These are phyloP conservation scores for Anneissia japonica DNA, from an alignment of 35 echinoderm and acorn worm genomes.

Conservation along the genomic window DNA sequence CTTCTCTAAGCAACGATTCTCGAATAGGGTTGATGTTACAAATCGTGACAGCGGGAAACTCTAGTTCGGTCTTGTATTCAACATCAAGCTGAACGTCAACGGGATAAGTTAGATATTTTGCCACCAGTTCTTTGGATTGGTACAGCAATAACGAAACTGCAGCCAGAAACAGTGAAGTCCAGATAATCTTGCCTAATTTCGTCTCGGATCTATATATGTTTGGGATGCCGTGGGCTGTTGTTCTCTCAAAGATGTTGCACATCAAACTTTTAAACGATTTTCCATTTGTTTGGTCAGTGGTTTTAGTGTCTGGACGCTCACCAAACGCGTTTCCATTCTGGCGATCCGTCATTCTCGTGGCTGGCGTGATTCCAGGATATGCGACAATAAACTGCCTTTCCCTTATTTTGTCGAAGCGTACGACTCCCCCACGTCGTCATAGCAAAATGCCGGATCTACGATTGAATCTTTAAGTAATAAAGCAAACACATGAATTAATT, in stretches of 20 bases:
- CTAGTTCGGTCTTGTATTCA: neutral
- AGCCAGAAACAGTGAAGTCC: neutral
- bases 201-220: neutral
- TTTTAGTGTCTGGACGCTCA: neutral
- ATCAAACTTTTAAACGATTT: neutral
- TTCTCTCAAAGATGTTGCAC: neutral
- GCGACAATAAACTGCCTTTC: neutral
- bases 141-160: neutral
- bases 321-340: neutral
- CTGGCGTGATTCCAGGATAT: neutral
- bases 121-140: neutral
- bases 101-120: neutral
- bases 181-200: neutral
- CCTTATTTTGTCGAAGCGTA: neutral
- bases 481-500: neutral
- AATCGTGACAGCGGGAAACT: conserved; percentile 1
- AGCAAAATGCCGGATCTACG: neutral
- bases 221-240: neutral
- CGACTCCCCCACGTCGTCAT: neutral
- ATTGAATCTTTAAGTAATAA: neutral
- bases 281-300: neutral
- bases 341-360: neutral
- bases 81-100: neutral
- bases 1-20: neutral
- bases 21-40: conserved; percentile 8